These are phyloP conservation scores for Nephrotoma appendiculata DNA, from an alignment of 2,888 invertebrate species.

Conservation along the genomic window DNA sequence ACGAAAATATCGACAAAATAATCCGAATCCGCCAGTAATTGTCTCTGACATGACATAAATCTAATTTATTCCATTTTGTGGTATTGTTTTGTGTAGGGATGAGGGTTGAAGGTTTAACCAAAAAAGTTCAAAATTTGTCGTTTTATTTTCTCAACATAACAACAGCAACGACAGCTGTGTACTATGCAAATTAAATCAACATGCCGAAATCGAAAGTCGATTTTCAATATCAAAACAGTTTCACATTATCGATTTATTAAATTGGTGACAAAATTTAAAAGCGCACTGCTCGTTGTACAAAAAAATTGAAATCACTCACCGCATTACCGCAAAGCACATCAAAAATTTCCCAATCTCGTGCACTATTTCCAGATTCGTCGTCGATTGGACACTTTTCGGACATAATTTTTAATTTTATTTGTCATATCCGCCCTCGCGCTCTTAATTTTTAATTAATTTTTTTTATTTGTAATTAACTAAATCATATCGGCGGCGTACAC, in stretches of 20 bases:
- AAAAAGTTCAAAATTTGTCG: not conserved
- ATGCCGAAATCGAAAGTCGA: not conserved
- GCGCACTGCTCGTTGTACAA: not conserved
- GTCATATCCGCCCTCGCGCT: not conserved
- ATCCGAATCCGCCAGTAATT: not conserved
- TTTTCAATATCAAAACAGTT: not conserved
- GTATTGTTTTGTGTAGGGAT: not conserved
- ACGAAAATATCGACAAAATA: not conserved
- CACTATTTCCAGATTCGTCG: slow-evolving; percentile 30
- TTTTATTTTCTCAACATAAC: not conserved
- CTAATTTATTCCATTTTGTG: not conserved
- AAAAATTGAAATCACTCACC: slow-evolving; percentile 6
- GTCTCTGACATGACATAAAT: not conserved
- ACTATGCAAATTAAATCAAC: not conserved
- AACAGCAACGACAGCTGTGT: not conserved
- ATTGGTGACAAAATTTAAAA: not conserved
- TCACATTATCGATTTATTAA: not conserved
- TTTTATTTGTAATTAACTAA: not conserved
- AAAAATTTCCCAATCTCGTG: slow-evolving; percentile 62
- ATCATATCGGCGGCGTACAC: not conserved
- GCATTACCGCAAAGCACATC: slow-evolving; percentile 41
- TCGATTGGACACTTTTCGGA: not conserved
- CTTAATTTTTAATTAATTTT: not conserved
- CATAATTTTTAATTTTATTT: not conserved
- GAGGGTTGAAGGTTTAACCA: not conserved